phyloP scores from a whole-genome alignment of 1,140 invertebrate species.

The Zaprionus lachaisei region DNA sequence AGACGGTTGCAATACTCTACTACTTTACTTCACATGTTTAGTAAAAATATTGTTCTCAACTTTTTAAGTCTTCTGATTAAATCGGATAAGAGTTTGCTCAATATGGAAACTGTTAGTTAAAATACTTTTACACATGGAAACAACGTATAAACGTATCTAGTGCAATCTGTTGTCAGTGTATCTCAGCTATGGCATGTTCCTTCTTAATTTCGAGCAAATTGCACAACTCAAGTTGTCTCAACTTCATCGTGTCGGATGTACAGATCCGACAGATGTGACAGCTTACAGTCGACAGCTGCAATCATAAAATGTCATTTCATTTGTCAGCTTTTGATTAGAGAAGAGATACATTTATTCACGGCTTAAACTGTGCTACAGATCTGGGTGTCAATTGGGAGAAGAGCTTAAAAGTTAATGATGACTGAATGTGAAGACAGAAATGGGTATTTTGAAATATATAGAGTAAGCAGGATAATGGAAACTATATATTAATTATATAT shows the following conservation, averaged over 20 bases:
- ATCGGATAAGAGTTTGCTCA: too few species aligned
- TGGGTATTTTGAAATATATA: too few species aligned
- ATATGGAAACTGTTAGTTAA: too few species aligned
- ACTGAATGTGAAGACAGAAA: neutral
- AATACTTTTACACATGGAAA: too few species aligned
- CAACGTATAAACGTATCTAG: too few species aligned
- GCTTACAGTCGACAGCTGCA: constrained; percentile 1
- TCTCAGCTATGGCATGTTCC: neutral
- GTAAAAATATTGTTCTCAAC: too few species aligned
- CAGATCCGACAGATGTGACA: neutral
- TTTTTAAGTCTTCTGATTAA: too few species aligned
- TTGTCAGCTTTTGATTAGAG: neutral
- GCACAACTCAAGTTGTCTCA: constrained; percentile 7
- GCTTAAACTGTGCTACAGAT: neutral
- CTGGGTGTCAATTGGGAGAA: neutral
- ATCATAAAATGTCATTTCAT: constrained; percentile 7
- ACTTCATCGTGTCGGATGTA: constrained; percentile 11
- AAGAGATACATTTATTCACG: constrained; percentile 8
- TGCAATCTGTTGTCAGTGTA: too few species aligned
- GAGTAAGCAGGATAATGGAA: too few species aligned
- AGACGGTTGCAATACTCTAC: too few species aligned
- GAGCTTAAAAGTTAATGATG: neutral
- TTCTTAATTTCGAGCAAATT: constrained; percentile 19
- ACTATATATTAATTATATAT: too few species aligned
- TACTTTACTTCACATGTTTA: too few species aligned